Base-by-base conservation (phyloP, 1,140 invertebrate genomes). In the Charaxes varanes region DNA sequence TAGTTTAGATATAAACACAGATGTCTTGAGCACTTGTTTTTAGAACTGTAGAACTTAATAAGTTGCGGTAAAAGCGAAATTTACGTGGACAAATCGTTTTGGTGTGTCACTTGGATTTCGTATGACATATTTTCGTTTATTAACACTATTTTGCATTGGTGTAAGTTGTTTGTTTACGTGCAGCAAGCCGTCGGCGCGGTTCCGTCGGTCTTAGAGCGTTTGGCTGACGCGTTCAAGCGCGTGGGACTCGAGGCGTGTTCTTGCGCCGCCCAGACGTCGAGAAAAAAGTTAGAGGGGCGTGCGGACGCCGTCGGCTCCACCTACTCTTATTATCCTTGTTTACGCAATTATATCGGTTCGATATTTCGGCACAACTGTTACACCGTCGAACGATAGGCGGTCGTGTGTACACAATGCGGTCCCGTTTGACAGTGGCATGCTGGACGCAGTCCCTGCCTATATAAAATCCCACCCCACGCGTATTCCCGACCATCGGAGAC, bases 281-380 rank as follows among this genome's bases (percentile, higher is more conserved):
- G 54, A 69, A 74, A 74, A 77, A 74, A 66, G 53, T 56, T 60
- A 61, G 64, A 66, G 74, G 74, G 77, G 74, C 74, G 74, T 78
- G 46, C 55, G 44, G 22, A 41, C 42, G 53, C 41, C 55, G 62
- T 28, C 56, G 64, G 61, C 74, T 67, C 69, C 77, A 79, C 78
- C 77, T 81, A 74, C 77, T 77, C 56, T 73, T 58, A 72, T 77
- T 79, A 79, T 76, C 72, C 62, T 80, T 65, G 62, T 71, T 70
- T 76, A 69, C 70, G 63, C 64, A 63, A 72, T 66, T 58, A 65
- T 69, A 68, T 49, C 46, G n/a, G n/a, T n/a, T 47, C 58, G 56
- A 67, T 74, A 77, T 76, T 80, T 77, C 62, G 76, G 54, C 64
- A 68, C 62, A 57, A 60, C 38, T 59, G 60, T 66, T 56, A 54